Conservation (phyloP, 1,140 invertebrate species). For the Brachionus koreanus region DNA sequence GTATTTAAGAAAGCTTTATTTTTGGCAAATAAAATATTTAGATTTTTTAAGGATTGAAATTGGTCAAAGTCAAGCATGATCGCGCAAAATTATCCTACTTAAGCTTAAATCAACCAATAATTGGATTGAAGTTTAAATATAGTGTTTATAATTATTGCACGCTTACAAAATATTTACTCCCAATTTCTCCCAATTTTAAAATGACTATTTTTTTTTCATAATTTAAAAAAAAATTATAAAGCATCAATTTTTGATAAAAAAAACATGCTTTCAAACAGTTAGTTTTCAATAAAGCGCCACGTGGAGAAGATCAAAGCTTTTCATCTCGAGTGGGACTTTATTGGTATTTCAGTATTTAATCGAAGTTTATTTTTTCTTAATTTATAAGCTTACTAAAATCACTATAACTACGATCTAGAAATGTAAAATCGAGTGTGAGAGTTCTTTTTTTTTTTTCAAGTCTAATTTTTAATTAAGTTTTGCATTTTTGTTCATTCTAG, state of each 20-base stretch:
- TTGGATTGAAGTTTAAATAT: background rate
- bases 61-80: background rate
- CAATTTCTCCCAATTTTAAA: background rate
- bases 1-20: background rate
- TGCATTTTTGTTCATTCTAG: background rate
- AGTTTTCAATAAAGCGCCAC: background rate
- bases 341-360: background rate
- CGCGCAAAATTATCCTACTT: background rate
- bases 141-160: background rate
- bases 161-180: background rate
- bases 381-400: slow-evolving; percentile 18
- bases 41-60: background rate
- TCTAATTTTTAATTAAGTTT: slow-evolving; percentile 22
- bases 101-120: background rate
- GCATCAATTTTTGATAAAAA: background rate
- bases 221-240: background rate
- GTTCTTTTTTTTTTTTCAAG: background rate
- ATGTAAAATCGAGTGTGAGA: background rate
- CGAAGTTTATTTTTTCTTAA: background rate
- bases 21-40: background rate
- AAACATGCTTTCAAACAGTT: background rate
- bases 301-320: background rate
- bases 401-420: slow-evolving; percentile 20
- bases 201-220: background rate
- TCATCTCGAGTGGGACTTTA: background rate